Evolutionary conservation across 2,888 invertebrate genomes (phyloP), one percentile per base, ranked within the genome.

Genomic region (Schizotus pectinicornis): DNA sequence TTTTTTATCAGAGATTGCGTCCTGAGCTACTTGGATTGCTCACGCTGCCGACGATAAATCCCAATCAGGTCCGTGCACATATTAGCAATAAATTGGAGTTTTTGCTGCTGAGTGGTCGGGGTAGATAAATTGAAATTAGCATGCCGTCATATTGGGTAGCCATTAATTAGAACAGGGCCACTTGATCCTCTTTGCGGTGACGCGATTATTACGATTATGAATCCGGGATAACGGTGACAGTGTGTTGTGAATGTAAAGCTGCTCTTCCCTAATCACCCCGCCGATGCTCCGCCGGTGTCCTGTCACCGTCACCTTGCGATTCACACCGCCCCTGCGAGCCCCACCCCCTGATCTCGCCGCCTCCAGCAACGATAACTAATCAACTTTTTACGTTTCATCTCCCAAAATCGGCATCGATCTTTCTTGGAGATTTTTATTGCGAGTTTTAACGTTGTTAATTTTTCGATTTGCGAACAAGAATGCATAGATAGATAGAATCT

Each of bases 121-220:
- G 53, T 54, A 68, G 69, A 70, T 67, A 67, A 71, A 72, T 70
- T 66, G 68, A 70, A 72, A 72, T 71, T 67, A 68, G 68, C 64
- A 59, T 56, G 61, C 66, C 71, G 69, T 71, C 73, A 73, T 75
- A 74, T 75, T 74, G 75, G 74, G 73, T 69, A 66, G 69, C 70
- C 66, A 74, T 75, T 74, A 74, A 75, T 75, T 72, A 74, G 67
- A 57, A 57, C 37, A 57, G 57, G 57, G 51, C 57, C 57, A 57
- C 60, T 69, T 73, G 72, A 73, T 73, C 73, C 72, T 69, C 72
- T 72, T 71, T 71, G 70, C 63, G 70, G 68, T 69, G 69, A 73
- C 67, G 68, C 69, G 71, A 73, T 72, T 72, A 71, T 67, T 58
- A 54, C 71, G 74, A 76, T 76, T 66, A 65, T 64, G 62, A 22